A percentile compares a stretch with the other conserved stretches of the same genome.
Conservation (phyloP, 2,113 vertebrate species). For the Egretta garzetta region DNA sequence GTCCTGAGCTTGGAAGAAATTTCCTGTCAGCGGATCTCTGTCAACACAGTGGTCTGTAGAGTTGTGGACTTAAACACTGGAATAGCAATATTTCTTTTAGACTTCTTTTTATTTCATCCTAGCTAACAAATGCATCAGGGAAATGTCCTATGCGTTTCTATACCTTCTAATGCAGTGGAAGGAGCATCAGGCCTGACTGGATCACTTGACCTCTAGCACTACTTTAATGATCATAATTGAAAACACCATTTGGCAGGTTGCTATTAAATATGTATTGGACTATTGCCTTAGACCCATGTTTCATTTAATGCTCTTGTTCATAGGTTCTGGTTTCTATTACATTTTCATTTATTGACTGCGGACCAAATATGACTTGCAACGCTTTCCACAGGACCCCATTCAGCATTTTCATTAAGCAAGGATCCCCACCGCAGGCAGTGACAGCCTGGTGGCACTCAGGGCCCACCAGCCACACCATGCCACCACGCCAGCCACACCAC, state of each 20-base stretch:
- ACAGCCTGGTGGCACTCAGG: fast-evolving
- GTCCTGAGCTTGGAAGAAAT: not conserved
- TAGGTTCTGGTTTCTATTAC: constrained; percentile 45
- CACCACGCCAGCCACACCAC: fast-evolving
- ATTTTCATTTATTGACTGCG: not conserved
- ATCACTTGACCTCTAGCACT: not conserved
- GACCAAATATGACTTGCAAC: not conserved
- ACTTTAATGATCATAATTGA: not conserved
- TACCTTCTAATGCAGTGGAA: not conserved
- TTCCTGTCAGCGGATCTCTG: not conserved
- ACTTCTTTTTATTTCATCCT: not conserved
- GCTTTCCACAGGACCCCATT: not conserved
- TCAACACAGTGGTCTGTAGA: not conserved
- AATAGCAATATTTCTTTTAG: not conserved
- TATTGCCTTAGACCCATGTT: not conserved
- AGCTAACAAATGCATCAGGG: not conserved
- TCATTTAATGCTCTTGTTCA: not conserved
- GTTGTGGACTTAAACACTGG: not conserved
- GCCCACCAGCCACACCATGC: fast-evolving
- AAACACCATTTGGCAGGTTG: constrained; percentile 9
- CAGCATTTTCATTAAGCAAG: not conserved
- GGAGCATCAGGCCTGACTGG: not conserved
- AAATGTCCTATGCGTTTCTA: not conserved
- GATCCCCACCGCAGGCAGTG: not conserved
- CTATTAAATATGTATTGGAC: constrained; percentile 11